phyloP scores from a whole-genome alignment of 2,797 vertebrate species.

The Caiman crocodilus region DNA sequence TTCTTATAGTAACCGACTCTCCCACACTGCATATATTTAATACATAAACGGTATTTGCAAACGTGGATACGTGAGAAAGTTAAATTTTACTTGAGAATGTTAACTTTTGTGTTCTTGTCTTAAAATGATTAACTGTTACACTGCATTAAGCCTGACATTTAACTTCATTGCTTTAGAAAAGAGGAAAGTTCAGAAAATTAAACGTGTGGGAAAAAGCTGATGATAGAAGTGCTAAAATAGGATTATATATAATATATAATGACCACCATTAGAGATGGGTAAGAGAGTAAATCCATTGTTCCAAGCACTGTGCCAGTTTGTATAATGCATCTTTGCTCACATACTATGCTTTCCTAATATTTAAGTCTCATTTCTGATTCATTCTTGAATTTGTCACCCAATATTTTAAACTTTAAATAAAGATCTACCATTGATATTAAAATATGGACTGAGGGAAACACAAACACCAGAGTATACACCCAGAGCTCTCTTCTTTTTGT shows the following conservation, averaged over 20 bases:
- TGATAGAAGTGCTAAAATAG: background rate
- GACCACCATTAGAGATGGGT: background rate
- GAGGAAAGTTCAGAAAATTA: background rate
- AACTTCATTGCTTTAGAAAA: background rate
- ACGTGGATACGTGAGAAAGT: background rate
- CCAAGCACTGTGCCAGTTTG: background rate
- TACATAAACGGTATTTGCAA: slow-evolving; percentile 36
- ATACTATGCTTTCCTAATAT: background rate
- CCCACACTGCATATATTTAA: slow-evolving; percentile 44
- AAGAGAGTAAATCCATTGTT: background rate
- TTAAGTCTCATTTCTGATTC: background rate
- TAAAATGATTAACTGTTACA: slow-evolving; percentile 17
- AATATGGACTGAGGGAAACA: background rate
- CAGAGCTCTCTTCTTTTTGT: background rate
- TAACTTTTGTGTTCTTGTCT: background rate
- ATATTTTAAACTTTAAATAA: background rate
- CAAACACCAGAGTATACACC: background rate
- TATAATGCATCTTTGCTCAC: background rate
- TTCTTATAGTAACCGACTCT: slow-evolving; percentile 68
- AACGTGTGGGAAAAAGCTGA: background rate
- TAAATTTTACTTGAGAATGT: slow-evolving; percentile 27
- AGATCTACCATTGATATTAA: background rate
- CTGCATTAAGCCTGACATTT: background rate
- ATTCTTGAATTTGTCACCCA: background rate
- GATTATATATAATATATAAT: background rate